phyloP scores from a whole-genome alignment of 2,797 vertebrate species.

The Sternotherus odoratus region DNA sequence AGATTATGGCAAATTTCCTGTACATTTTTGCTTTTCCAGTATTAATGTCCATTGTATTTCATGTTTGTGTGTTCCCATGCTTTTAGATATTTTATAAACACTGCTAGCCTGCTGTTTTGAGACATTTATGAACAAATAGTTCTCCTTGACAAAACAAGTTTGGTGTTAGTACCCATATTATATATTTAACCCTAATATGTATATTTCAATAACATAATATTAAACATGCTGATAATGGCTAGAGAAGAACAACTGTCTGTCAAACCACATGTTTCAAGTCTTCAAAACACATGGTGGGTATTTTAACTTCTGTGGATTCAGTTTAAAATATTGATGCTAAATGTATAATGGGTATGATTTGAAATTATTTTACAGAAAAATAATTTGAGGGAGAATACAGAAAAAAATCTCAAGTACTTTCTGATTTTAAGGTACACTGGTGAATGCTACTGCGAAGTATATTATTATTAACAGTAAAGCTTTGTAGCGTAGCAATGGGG shows the following conservation, averaged over 20 bases:
- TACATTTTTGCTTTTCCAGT: conserved; percentile 22
- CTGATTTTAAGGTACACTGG: neutral
- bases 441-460: conserved; percentile 10
- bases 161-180: neutral
- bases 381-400: neutral
- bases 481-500: conserved; percentile 4
- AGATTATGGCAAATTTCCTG: conserved; percentile 35
- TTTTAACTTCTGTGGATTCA: conserved; percentile 10
- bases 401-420: conserved; percentile 15
- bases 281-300: conserved; percentile 14
- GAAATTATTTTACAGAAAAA: conserved; percentile 26
- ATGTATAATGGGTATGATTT: conserved; percentile 15
- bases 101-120: conserved; percentile 72
- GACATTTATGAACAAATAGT: conserved; percentile 55
- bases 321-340: conserved; percentile 12
- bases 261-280: conserved; percentile 21
- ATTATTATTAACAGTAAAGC: conserved; percentile 16
- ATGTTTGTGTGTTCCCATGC: conserved; percentile 55
- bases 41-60: conserved; percentile 55
- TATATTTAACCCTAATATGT: conserved; percentile 1
- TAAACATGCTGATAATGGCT: conserved; percentile 14
- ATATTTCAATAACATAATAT: conserved; percentile 23
- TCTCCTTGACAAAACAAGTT: conserved; percentile 17
- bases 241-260: conserved; percentile 4
- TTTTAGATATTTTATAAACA: conserved; percentile 66